Conservation (phyloP, 1,140 invertebrate species). For the Zaprionus capensis region DNA sequence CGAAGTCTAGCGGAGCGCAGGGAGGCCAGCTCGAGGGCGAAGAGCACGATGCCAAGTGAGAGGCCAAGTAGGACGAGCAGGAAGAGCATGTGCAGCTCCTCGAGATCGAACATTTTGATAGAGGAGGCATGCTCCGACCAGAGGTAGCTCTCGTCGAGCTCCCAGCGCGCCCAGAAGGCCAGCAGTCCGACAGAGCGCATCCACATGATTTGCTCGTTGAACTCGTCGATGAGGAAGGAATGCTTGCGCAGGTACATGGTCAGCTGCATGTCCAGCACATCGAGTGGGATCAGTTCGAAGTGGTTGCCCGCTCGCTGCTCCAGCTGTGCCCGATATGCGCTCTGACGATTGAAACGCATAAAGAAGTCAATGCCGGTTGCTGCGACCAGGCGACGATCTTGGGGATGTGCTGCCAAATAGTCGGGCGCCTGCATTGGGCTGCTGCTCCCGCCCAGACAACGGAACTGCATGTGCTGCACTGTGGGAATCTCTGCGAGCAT, state of each 20-base stretch:
- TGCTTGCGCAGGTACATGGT: slow-evolving; percentile 71
- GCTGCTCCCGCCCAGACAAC: not conserved
- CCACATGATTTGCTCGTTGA: slow-evolving; percentile 72
- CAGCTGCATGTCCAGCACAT: slow-evolving; percentile 62
- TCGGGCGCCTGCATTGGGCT: slow-evolving; percentile 28
- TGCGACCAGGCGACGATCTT: slow-evolving; percentile 27
- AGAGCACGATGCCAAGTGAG: slow-evolving; percentile 37
- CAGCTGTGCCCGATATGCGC: not conserved
- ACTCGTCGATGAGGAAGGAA: slow-evolving; percentile 65
- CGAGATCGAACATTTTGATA: slow-evolving; percentile 44
- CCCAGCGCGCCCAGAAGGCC: slow-evolving; percentile 57
- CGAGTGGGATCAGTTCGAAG: slow-evolving; percentile 57
- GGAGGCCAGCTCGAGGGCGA: slow-evolving; percentile 51
- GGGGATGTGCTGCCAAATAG: slow-evolving; percentile 34
- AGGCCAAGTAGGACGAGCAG: slow-evolving; percentile 39
- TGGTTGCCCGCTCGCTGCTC: not conserved
- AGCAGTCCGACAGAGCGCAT: slow-evolving; percentile 62
- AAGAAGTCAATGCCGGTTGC: slow-evolving; percentile 53
- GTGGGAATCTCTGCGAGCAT: slow-evolving; percentile 48
- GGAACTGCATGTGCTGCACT: slow-evolving; percentile 57
- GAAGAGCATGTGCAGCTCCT: slow-evolving; percentile 55
- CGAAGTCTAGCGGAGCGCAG: slow-evolving; percentile 12
- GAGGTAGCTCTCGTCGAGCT: slow-evolving; percentile 36
- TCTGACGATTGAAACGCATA: slow-evolving; percentile 48
- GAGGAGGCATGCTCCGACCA: not conserved